Base-by-base conservation (phyloP, 1,140 invertebrate genomes). In the Anastatus disparis region DNA sequence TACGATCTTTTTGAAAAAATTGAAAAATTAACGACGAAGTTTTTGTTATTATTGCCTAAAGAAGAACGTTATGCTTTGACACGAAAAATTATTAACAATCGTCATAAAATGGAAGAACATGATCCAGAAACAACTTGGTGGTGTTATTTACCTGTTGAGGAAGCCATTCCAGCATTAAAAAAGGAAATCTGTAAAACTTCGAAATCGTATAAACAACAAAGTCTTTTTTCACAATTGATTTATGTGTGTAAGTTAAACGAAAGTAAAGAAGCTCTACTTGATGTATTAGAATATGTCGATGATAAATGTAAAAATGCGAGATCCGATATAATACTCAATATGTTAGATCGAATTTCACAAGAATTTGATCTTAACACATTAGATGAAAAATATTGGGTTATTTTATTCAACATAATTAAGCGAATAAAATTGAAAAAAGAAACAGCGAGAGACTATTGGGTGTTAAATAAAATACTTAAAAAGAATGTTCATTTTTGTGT, bases 221-320 rank as follows among this genome's bases (percentile, higher is more conserved):
- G 22, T 0, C n/a, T 81, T 1, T 50, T 79, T 1, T n/a, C 67
- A 0, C 71, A 79, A 22, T 50, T 85, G 61, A 75, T 85, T 4
- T 77, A 71, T 17, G 67, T 55, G 8, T 85, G 81, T 42, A 77
- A 73, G 15, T 56, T 84, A 0, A 86, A 85, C 46, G 29, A 79
- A 0, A 76, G 80, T 50, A 44, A 77, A 8, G 20, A 74, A 7
- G 70, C 76, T 1, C 63, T 86, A 3, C 52, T 77, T 0, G n/a
- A 79, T 2, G 68, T 77, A 0, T 17, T 86, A 0, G 52, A 72
- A 9, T 83, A 80, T 26, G 10, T 82, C 0, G 44, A 50, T 15
- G 58, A 66, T 1, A 79, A 73, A 13, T 78, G 81, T 29, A 79
- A 67, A 22, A 82, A 82, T 31, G 83, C 84, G 63, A 67, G 74